Evolutionary conservation across 2,113 vertebrate genomes (phyloP).

Genomic region (Hemicordylus capensis): DNA sequence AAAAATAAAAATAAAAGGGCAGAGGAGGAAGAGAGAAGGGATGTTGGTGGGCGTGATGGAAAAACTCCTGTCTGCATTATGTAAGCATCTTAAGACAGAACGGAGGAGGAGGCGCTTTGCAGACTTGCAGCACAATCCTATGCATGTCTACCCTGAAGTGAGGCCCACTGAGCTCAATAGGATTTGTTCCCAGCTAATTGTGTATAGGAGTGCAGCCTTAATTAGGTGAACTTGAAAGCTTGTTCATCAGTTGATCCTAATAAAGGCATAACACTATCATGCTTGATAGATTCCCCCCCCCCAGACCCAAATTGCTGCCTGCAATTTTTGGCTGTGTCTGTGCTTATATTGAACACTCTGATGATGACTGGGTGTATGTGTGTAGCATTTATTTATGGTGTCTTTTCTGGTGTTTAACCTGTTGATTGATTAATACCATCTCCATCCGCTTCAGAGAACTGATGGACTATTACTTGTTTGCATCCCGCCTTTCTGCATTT

Average conservation of each 20-base stretch:
- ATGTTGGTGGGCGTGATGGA: background rate
- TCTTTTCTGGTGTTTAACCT: too few species aligned
- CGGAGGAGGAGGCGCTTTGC: background rate
- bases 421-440: background rate
- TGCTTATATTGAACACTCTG: too few species aligned
- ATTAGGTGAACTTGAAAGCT: background rate
- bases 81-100: background rate
- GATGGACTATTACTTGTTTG: too few species aligned
- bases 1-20: too few species aligned
- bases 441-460: background rate
- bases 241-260: background rate
- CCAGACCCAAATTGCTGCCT: background rate
- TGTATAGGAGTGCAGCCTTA: background rate
- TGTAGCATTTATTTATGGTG: too few species aligned
- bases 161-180: background rate
- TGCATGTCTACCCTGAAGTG: background rate
- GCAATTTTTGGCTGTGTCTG: too few species aligned
- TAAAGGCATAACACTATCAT: background rate
- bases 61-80: background rate
- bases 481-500: too few species aligned
- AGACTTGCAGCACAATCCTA: background rate
- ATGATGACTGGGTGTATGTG: too few species aligned
- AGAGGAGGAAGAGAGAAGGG: too few species aligned
- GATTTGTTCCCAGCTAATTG: background rate
- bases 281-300: background rate